Evolutionary conservation across 2,888 invertebrate genomes (phyloP).

Genomic region (Morpho helenor): DNA sequence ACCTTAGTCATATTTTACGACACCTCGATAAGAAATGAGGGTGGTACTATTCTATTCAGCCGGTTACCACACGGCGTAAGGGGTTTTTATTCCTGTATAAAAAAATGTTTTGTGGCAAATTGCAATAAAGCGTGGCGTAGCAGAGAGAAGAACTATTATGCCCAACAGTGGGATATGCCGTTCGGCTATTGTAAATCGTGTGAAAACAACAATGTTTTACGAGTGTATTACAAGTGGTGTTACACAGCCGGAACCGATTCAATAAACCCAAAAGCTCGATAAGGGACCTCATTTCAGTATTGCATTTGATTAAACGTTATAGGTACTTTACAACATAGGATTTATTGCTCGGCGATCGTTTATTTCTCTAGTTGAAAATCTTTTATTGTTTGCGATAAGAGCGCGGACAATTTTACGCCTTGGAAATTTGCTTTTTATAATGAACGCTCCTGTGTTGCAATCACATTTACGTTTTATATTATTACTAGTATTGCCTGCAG

Average conservation of each 20-base stretch:
- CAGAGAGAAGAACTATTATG: too few species aligned
- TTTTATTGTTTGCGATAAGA: slow-evolving; percentile 60
- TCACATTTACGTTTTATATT: slow-evolving; percentile 9
- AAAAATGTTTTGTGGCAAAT: too few species aligned
- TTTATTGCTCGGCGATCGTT: slow-evolving; percentile 41
- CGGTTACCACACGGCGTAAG: too few species aligned
- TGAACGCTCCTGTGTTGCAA: slow-evolving; percentile 31
- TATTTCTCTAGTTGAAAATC: slow-evolving; percentile 40
- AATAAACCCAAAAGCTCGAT: slow-evolving; percentile 41
- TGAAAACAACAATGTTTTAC: slow-evolving; percentile 10
- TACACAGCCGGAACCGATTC: slow-evolving; percentile 29
- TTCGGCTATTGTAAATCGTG: slow-evolving; percentile 2
- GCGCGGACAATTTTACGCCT: slow-evolving; percentile 64
- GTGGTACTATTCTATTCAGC: too few species aligned
- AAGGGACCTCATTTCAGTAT: slow-evolving; percentile 35
- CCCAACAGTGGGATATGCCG: too few species aligned
- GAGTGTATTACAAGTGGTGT: slow-evolving; percentile 8
- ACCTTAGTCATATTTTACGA: too few species aligned
- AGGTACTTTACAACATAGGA: slow-evolving; percentile 11
- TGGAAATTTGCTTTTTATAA: slow-evolving; percentile 49
- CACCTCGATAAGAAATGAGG: too few species aligned
- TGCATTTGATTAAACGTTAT: slow-evolving; percentile 18
- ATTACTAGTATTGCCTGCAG: too few species aligned
- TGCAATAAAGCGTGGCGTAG: too few species aligned
- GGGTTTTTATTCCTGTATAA: too few species aligned